These are phyloP conservation scores for Taphrorychus bicolor DNA, from an alignment of 2,888 invertebrate genomes.

Conservation along the genomic window DNA sequence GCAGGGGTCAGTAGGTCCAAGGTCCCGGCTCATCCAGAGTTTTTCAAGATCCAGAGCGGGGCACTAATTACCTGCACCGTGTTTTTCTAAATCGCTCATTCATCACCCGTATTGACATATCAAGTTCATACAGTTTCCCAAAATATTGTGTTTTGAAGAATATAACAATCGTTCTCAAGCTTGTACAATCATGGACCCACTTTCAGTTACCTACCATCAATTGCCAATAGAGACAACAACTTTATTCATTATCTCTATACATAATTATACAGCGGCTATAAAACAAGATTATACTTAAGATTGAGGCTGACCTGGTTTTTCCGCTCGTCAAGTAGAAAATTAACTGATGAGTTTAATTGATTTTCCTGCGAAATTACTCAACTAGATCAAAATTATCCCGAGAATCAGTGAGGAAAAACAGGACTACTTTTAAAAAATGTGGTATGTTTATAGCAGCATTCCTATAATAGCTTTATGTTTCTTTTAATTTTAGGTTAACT, in stretches of 20 bases:
- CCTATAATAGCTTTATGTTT: no score
- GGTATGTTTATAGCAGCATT: neutral
- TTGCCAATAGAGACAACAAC: neutral
- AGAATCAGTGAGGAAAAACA: neutral
- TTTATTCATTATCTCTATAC: neutral
- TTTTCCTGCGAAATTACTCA: neutral
- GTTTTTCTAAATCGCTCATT: slow-evolving; percentile 16
- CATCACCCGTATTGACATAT: slow-evolving; percentile 14
- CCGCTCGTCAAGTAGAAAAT: neutral
- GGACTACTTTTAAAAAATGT: neutral
- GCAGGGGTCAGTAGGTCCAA: neutral
- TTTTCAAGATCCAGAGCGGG: neutral
- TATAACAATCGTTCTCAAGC: neutral
- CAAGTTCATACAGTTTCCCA: slow-evolving; percentile 11
- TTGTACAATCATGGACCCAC: neutral
- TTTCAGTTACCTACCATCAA: neutral
- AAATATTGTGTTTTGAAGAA: slow-evolving; percentile 17
- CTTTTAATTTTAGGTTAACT: no score
- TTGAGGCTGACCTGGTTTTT: neutral
- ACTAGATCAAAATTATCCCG: neutral
- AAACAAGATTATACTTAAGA: neutral
- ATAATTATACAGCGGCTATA: neutral
- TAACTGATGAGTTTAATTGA: slow-evolving; percentile 1
- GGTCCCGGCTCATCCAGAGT: neutral
- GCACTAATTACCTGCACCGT: slow-evolving; percentile 15